Conservation (phyloP, 2,113 vertebrate genomes). For the Forbesichthys papilliferus region DNA sequence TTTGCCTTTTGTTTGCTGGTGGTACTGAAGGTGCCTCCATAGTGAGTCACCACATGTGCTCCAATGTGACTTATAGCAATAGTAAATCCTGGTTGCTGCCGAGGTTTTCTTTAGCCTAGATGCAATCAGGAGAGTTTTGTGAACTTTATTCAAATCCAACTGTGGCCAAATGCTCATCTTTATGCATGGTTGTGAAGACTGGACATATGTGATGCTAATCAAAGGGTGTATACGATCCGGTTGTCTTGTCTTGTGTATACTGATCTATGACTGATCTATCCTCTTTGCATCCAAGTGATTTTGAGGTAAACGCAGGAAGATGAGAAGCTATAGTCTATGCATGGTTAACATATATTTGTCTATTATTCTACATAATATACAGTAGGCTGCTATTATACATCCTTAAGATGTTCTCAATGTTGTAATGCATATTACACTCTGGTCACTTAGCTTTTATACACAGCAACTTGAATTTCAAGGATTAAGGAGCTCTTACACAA, state of each 20-base stretch:
- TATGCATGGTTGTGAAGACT: slow-evolving; percentile 55
- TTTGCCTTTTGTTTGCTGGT: slow-evolving; percentile 60
- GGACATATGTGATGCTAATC: slow-evolving; percentile 19
- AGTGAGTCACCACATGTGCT: slow-evolving; percentile 27
- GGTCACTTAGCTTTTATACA: neutral
- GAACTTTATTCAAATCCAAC: slow-evolving; percentile 22
- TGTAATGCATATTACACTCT: slow-evolving; percentile 10
- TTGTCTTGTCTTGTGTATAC: slow-evolving; percentile 35
- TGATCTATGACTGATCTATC: slow-evolving; percentile 23
- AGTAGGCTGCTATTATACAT: slow-evolving; percentile 54
- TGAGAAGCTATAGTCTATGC: slow-evolving; percentile 64
- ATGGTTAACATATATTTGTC: slow-evolving; percentile 64
- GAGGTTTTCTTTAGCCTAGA: slow-evolving; percentile 48
- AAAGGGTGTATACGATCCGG: slow-evolving; percentile 18
- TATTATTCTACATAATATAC: slow-evolving; percentile 50
- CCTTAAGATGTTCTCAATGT: slow-evolving; percentile 14
- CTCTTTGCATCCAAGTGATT: slow-evolving; percentile 19
- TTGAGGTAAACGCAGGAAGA: slow-evolving; percentile 40
- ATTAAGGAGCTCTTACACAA: no score
- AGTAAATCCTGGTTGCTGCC: slow-evolving; percentile 68
- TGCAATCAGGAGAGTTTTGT: slow-evolving; percentile 24
- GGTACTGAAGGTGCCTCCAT: slow-evolving; percentile 46
- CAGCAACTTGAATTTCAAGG: neutral
- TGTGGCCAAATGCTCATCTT: slow-evolving; percentile 57
- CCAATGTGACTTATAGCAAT: slow-evolving; percentile 61